Evolutionary conservation across 2,113 vertebrate species (phyloP), one percentile per base, ranked within the genome.

Genomic region (Eudyptes chrysolophus): DNA sequence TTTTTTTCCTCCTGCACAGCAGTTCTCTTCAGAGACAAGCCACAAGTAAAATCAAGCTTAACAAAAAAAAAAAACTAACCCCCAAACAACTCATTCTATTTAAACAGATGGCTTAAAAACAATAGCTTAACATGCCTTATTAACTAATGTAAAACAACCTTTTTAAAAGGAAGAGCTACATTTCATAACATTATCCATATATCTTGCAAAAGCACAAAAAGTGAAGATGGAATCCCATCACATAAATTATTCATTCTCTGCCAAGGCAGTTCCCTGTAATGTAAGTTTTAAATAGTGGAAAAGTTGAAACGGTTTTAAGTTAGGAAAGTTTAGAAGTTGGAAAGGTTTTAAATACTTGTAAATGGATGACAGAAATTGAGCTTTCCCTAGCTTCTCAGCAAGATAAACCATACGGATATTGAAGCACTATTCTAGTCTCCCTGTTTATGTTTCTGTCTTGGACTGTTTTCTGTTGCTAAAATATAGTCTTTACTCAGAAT

Each of bases 231-330:
- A 95, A 88, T 93, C 82, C 77, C 89, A 86, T 66, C 46, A 75
- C 61, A 88, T 95, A 87, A 89, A 91, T 93, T 84, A 97, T 95
- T 87, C 36, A 93, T 74, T 82, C 2, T 15, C 71, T 96, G 49
- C 48, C 91, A 89, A 95, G 92, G 58, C 87, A 84, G 29, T 79
- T 90, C 54, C 64, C 61, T 94, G 46, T 48, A 88, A 78, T 49
- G 9, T 54, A 75, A 65, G 74, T 79, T 95, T 72, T 79, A 64
- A 92, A 87, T 44, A 76, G 87, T 16, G 84, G 52, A 78, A 94
- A 90, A 80, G 49, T 88, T 94, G 10, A 90, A 90, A 95, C 57
- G 69, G n/a, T 82, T 95, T 84, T 82, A 71, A 87, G 69, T 75
- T 75, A 54, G 25, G 92, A 64, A 92, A 92, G 21, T 95, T 91